Evolutionary conservation across 2,888 invertebrate species (phyloP).

Genomic region (Callosobruchus maculatus): DNA sequence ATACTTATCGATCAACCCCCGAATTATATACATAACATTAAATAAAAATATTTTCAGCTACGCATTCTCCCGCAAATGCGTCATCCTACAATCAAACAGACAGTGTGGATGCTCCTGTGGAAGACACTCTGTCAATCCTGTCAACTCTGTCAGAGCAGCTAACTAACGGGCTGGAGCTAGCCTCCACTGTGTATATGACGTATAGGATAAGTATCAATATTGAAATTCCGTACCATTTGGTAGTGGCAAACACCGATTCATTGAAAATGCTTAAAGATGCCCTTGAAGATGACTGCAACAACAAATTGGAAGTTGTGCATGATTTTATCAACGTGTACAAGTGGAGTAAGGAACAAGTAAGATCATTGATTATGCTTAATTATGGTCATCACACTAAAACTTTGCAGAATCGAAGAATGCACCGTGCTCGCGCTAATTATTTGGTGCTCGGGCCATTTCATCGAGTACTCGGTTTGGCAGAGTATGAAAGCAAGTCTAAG

Average conservation of each 20-base stretch:
- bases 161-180: conserved; percentile 53
- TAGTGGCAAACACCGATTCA: conserved; percentile 53
- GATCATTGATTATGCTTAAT: neutral
- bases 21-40: no score
- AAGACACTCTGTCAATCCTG: conserved; percentile 44
- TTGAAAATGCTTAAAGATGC: conserved; percentile 54
- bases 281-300: conserved; percentile 52
- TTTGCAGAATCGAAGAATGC: no score
- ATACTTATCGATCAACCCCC: no score
- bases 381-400: no score
- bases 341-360: conserved; percentile 52
- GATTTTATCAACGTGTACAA: conserved; percentile 58
- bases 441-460: no score
- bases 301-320: conserved; percentile 58
- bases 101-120: conserved; percentile 28
- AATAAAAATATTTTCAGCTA: conserved; percentile 25
- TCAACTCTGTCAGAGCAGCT: conserved; percentile 54
- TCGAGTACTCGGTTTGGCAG: no score
- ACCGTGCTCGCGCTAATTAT: no score
- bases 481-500: no score
- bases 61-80: conserved; percentile 21
- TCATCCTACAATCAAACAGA: conserved; percentile 15
- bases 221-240: conserved; percentile 55
- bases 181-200: conserved; percentile 54
- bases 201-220: conserved; percentile 57